phyloP scores from a whole-genome alignment of 2,888 invertebrate genomes.

The Pasiphila rectangulata region DNA sequence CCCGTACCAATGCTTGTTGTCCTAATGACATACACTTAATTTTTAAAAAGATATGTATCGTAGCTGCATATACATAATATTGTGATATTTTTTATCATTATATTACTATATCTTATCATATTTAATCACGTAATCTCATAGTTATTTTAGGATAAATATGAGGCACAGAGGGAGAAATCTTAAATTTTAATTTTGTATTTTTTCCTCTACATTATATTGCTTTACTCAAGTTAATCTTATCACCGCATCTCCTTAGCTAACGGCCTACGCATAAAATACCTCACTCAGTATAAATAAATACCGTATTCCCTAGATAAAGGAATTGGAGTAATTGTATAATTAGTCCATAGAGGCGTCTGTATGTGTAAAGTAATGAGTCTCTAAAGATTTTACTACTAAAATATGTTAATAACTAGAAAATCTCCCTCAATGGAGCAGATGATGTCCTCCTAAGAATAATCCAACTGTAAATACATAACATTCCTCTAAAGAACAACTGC shows the following conservation, averaged over 20 bases:
- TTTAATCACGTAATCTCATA: no score
- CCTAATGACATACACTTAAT: no score
- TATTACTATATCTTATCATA: no score
- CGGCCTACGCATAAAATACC: neutral
- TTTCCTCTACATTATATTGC: neutral
- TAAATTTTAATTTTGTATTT: neutral
- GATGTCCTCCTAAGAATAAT: neutral
- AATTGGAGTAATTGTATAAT: slow-evolving; percentile 14
- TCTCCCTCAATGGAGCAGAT: neutral
- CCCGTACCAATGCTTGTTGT: no score
- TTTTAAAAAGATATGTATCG: no score
- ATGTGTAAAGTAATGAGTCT: neutral
- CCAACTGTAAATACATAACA: neutral
- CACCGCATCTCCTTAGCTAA: slow-evolving; percentile 10
- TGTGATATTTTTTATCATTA: no score
- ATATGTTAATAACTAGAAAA: slow-evolving; percentile 1
- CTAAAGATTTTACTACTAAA: neutral
- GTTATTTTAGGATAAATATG: no score
- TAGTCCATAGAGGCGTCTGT: slow-evolving; percentile 1
- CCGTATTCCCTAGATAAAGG: slow-evolving; percentile 7
- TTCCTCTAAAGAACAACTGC: neutral
- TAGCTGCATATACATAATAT: no score
- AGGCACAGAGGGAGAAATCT: no score
- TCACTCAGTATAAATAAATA: slow-evolving; percentile 1
- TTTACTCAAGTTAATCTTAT: slow-evolving; percentile 5